Evolutionary conservation across 2,113 vertebrate species (phyloP), one percentile per base, ranked within the genome.

Genomic region (Prionailurus bengalensis): DNA sequence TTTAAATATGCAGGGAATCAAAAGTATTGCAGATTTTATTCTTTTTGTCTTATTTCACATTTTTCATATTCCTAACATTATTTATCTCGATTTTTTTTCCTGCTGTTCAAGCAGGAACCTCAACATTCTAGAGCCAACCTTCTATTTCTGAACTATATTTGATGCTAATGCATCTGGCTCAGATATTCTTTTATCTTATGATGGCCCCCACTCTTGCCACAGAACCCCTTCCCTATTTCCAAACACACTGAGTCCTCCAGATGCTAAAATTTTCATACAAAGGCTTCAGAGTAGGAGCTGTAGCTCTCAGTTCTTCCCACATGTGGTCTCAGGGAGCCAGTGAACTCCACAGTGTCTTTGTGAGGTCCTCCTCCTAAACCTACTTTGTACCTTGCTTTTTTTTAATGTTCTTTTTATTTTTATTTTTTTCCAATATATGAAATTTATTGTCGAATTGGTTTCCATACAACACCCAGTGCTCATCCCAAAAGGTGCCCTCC

Each of bases 1-100:
- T 66, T 89, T 51, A 81, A 95, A 94, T 85, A 10, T 83, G 33
- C 81, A 89, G 76, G 66, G 19, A 96, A 83, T 5, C 33, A 76
- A 65, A 88, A 81, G 9, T 63, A 4, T 87, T 88, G 36, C 11
- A 19, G 15, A 83, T 71, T 96, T 94, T 94, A 70, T 92, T 66
- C 14, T 91, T 86, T 89, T 70, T 80, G 31, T 8, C 48, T 84
- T 73, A n/a, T 80, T 96, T 95, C 93, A 5, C 11, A 15, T 74
- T 93, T 63, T 33, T 91, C 36, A 29, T 82, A 36, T 76, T 95
- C 27, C 33, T 95, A 68, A 71, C 58, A 78, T 74, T 93, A 0
- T 78, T 85, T 78, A 15, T 82, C 25, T 81, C 63, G 8, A 70
- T 93, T 89, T 87, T 73, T 73, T 31, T 13, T 2, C 8, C 19